phyloP scores from a whole-genome alignment of 1,140 invertebrate species.

The Sitophilus oryzae region DNA sequence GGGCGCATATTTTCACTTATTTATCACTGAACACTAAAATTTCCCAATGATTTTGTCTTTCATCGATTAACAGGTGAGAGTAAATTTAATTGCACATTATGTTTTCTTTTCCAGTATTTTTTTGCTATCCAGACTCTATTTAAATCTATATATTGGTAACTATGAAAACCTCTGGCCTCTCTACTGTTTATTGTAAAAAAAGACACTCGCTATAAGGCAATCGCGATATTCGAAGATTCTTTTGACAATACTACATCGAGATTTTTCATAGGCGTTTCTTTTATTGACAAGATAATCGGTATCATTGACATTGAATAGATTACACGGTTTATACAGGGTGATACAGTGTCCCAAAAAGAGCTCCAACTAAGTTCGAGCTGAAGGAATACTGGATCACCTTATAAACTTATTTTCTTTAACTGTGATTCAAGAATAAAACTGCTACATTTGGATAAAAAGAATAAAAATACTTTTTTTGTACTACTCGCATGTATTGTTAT shows the following conservation, averaged over 20 bases:
- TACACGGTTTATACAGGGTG: too few species aligned
- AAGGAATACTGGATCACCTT: too few species aligned
- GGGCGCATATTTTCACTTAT: too few species aligned
- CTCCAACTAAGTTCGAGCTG: too few species aligned
- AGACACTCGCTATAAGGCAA: constrained; percentile 38
- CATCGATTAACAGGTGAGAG: background rate
- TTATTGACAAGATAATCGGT: constrained; percentile 7
- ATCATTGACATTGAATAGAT: background rate
- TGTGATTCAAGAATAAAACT: too few species aligned
- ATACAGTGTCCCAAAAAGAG: too few species aligned
- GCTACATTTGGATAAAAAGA: too few species aligned
- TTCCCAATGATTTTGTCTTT: background rate
- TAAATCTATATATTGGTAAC: constrained; percentile 8
- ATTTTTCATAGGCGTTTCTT: constrained; percentile 2
- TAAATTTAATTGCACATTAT: background rate
- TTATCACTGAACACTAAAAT: too few species aligned
- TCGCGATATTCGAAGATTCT: constrained; percentile 11
- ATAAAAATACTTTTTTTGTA: too few species aligned
- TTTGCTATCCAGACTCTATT: constrained; percentile 7
- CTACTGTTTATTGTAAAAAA: constrained; percentile 17
- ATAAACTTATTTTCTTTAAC: too few species aligned
- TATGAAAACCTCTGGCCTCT: constrained; percentile 2
- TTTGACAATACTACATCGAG: background rate
- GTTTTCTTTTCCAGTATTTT: background rate
- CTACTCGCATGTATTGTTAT: too few species aligned